Evolutionary conservation across 1,140 invertebrate species (phyloP).

Genomic region (Drosophila tsacasi): DNA sequence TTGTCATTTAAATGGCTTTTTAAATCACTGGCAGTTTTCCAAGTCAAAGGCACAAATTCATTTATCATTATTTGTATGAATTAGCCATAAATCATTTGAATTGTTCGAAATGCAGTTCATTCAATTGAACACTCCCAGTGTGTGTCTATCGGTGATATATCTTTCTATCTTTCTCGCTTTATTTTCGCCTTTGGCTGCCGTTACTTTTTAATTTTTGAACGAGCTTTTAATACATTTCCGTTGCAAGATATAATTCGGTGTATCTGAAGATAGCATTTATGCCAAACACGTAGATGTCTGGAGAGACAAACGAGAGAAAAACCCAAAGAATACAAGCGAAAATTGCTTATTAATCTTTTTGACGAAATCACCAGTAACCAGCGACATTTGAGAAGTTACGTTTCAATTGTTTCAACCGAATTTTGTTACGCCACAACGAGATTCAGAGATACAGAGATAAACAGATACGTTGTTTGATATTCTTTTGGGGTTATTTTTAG

Average conservation of each 20-base stretch:
- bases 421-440: conserved; percentile 18
- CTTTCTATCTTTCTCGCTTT: conserved; percentile 1
- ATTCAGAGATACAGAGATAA: background rate
- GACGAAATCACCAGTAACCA: conserved; percentile 62
- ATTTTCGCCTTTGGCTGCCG: conserved; percentile 17
- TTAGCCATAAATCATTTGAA: conserved; percentile 33
- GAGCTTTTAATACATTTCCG: conserved; percentile 71
- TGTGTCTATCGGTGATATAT: conserved; percentile 8
- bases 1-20: background rate
- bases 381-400: conserved; percentile 60
- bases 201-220: conserved; percentile 50
- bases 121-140: conserved; percentile 30
- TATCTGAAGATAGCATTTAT: conserved; percentile 53
- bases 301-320: conserved; percentile 1
- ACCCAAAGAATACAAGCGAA: conserved; percentile 20
- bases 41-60: conserved; percentile 11
- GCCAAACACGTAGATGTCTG: conserved; percentile 65
- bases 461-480: conserved; percentile 23
- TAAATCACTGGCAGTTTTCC: conserved; percentile 7
- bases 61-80: conserved; percentile 34
- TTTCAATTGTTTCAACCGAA: conserved; percentile 48
- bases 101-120: conserved; percentile 33
- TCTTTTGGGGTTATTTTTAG: conserved; percentile 34
- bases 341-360: conserved; percentile 79
- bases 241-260: conserved; percentile 41